These are phyloP conservation scores for Cotesia vestalis DNA, from an alignment of 1,140 invertebrate genomes.

Conservation along the genomic window DNA sequence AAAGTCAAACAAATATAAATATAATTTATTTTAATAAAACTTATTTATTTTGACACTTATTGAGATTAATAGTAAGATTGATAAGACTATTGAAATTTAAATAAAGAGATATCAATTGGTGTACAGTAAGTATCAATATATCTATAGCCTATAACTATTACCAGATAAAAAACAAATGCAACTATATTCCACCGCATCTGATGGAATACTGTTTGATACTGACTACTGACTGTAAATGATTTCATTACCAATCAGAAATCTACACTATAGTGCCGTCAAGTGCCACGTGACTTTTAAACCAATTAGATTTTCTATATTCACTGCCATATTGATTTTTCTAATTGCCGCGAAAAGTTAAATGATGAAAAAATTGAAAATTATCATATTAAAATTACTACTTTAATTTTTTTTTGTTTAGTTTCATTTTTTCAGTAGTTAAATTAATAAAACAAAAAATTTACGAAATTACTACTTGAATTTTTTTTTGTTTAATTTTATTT, in stretches of 20 bases:
- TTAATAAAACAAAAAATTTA: too few relatives aligned
- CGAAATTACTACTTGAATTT: too few relatives aligned
- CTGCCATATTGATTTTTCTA: neutral
- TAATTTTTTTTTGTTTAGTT: neutral
- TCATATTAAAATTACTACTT: neutral
- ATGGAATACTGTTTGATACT: constrained; percentile 46
- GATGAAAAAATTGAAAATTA: neutral
- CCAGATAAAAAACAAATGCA: constrained; percentile 42
- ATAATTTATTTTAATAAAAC: too few relatives aligned
- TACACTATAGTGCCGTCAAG: neutral
- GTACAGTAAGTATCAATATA: constrained; percentile 23
- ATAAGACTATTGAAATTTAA: constrained; percentile 6
- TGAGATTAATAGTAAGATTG: neutral
- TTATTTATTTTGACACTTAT: too few relatives aligned
- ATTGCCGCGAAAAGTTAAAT: neutral
- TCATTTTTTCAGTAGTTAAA: too few relatives aligned
- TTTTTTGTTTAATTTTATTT: too few relatives aligned
- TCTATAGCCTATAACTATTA: too few relatives aligned
- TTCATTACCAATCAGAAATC: constrained; percentile 27
- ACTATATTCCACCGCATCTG: constrained; percentile 50
- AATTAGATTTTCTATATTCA: neutral
- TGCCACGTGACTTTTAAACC: constrained; percentile 7
- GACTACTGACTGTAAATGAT: constrained; percentile 34
- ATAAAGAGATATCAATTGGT: neutral
- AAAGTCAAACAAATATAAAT: too few relatives aligned